These are phyloP conservation scores for Heliconius sara DNA, from an alignment of 2,888 invertebrate genomes.

Conservation along the genomic window DNA sequence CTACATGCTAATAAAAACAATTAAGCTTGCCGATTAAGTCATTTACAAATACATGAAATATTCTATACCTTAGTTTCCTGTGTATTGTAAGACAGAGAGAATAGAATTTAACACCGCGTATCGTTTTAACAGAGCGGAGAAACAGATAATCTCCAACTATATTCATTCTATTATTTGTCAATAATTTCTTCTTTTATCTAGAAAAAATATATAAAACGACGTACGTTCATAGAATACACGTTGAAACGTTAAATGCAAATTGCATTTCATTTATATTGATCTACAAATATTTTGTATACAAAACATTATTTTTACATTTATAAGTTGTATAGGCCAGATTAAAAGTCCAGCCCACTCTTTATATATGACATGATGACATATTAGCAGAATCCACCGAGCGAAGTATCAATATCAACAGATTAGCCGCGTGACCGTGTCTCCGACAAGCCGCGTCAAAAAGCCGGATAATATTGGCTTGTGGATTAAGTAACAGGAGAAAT, in stretches of 20 bases:
- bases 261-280: not conserved
- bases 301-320: not conserved
- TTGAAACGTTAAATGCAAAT: too few species aligned
- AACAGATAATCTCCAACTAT: too few species aligned
- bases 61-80: too few species aligned
- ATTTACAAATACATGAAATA: too few species aligned
- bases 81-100: too few species aligned
- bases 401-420: slow-evolving; percentile 77
- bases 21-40: too few species aligned
- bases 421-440: slow-evolving; percentile 59
- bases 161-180: too few species aligned
- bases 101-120: too few species aligned
- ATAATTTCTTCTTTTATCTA: too few species aligned
- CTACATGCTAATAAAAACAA: too few species aligned
- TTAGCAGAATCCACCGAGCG: slow-evolving; percentile 46
- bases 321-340: not conserved
- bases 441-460: slow-evolving; percentile 61
- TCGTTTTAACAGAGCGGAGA: too few species aligned
- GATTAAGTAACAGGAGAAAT: slow-evolving; percentile 30
- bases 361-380: slow-evolving; percentile 6
- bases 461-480: slow-evolving; percentile 56
- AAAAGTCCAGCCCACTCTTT: not conserved
- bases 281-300: not conserved
- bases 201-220: not conserved
- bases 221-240: too few species aligned